These are phyloP conservation scores for Polyergus mexicanus DNA, from an alignment of 1,140 invertebrate species.

Conservation along the genomic window DNA sequence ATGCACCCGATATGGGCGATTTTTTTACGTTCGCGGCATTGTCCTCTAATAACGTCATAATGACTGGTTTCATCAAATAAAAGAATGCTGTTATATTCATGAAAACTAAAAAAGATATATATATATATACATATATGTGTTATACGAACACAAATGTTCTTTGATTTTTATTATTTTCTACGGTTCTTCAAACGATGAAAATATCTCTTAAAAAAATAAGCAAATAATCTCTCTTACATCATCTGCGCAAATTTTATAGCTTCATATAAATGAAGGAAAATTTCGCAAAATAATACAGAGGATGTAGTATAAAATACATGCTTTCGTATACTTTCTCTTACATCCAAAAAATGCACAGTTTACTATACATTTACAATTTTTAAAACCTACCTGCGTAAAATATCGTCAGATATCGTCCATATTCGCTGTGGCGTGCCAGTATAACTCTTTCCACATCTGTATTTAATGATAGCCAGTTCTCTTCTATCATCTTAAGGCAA, in stretches of 20 bases:
- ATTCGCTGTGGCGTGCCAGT: neutral
- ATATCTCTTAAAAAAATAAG: neutral
- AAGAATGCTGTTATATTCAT: constrained; percentile 17
- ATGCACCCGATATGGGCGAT: neutral
- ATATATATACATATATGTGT: neutral
- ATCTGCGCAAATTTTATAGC: neutral
- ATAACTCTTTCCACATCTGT: constrained; percentile 30
- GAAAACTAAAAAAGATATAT: constrained; percentile 29
- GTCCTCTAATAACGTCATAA: constrained; percentile 12
- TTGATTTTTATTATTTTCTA: neutral
- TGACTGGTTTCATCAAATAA: constrained; percentile 11
- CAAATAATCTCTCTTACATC: neutral
- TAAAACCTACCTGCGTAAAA: constrained; percentile 23
- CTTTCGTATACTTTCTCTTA: neutral
- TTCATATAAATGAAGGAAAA: neutral
- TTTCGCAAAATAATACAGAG: neutral
- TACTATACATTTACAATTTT: neutral
- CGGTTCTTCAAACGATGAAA: neutral
- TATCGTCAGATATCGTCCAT: constrained; percentile 6
- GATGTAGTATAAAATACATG: neutral
- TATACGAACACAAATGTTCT: neutral
- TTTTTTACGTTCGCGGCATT: constrained; percentile 6
- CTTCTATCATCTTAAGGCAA: constrained; percentile 27
- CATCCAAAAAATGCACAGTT: neutral
- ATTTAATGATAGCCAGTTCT: constrained; percentile 27